Evolutionary conservation across 2,888 invertebrate genomes (phyloP).

Genomic region (Arge pagana): DNA sequence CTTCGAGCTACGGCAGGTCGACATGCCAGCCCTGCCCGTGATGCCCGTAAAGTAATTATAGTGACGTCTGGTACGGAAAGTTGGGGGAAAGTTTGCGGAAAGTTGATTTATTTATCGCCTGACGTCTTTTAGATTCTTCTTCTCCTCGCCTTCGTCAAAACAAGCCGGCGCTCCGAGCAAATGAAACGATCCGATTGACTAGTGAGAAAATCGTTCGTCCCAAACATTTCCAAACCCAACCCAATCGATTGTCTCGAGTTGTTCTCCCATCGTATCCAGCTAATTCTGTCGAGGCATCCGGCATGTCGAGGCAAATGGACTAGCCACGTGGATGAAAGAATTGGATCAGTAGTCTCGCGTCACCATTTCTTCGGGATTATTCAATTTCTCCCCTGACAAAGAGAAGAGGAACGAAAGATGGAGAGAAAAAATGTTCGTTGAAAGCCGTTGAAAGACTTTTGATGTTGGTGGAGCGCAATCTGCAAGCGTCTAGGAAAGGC

Average conservation of each 20-base stretch:
- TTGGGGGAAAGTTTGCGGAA: conserved; percentile 19
- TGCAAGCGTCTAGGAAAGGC: conserved; percentile 41
- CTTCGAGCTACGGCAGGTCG: conserved; percentile 34
- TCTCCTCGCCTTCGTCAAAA: not conserved
- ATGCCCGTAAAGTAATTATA: conserved; percentile 45
- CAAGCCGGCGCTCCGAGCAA: too few species aligned
- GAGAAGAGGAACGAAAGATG: conserved; percentile 1
- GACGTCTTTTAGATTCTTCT: conserved; percentile 24
- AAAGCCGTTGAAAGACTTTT: conserved; percentile 55
- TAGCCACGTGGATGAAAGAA: not conserved
- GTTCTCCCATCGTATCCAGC: not conserved
- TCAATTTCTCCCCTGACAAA: not conserved
- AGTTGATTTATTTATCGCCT: conserved; percentile 37
- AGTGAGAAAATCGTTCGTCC: conserved; percentile 5
- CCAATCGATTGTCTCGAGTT: too few species aligned
- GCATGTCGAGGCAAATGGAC: not conserved
- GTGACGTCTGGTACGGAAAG: conserved; percentile 23
- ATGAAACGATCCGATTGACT: not conserved
- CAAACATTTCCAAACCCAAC: not conserved
- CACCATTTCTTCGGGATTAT: not conserved
- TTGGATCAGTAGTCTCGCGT: not conserved
- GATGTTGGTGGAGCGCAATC: conserved; percentile 52
- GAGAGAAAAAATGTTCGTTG: conserved; percentile 37
- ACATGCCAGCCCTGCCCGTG: too few species aligned
- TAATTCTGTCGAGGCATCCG: not conserved